Evolutionary conservation across 2,888 invertebrate species (phyloP).

Genomic region (Entomobrya multifasciata): DNA sequence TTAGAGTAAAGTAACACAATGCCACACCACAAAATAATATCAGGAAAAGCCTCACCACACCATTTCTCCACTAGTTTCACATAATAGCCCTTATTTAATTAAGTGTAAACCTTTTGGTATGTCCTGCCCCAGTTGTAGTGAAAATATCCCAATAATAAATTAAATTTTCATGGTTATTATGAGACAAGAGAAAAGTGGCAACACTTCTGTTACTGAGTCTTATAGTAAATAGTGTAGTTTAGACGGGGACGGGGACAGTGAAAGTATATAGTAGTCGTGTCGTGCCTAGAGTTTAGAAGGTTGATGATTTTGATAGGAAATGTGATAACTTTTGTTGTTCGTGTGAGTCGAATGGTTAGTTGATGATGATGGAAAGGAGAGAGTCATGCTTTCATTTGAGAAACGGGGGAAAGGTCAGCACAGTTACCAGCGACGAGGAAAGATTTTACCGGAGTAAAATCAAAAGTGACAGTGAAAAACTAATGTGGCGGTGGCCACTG

Average conservation of each 20-base stretch:
- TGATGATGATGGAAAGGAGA: not conserved
- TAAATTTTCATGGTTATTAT: conserved; percentile 42
- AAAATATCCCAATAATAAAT: conserved; percentile 39
- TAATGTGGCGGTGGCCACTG: too few species aligned
- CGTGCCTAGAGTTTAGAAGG: too few species aligned
- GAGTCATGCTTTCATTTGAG: not conserved
- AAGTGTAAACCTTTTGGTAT: conserved; percentile 32
- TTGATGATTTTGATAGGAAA: not conserved
- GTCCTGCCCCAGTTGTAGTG: too few species aligned
- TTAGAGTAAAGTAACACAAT: too few species aligned
- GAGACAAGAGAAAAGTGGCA: not conserved
- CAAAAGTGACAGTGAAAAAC: not conserved
- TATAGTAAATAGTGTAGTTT: too few species aligned
- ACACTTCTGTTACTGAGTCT: too few species aligned
- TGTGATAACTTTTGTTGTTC: not conserved
- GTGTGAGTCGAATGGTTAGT: not conserved
- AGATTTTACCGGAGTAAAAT: not conserved
- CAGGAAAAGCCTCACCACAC: too few species aligned
- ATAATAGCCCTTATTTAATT: conserved; percentile 43
- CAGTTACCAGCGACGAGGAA: not conserved
- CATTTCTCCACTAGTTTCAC: not conserved
- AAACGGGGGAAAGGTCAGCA: not conserved
- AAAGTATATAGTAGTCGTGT: too few species aligned
- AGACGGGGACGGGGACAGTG: not conserved
- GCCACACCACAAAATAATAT: too few species aligned